Evolutionary conservation across 2,113 vertebrate species (phyloP).

Genomic region (Planiliza haematocheilus): DNA sequence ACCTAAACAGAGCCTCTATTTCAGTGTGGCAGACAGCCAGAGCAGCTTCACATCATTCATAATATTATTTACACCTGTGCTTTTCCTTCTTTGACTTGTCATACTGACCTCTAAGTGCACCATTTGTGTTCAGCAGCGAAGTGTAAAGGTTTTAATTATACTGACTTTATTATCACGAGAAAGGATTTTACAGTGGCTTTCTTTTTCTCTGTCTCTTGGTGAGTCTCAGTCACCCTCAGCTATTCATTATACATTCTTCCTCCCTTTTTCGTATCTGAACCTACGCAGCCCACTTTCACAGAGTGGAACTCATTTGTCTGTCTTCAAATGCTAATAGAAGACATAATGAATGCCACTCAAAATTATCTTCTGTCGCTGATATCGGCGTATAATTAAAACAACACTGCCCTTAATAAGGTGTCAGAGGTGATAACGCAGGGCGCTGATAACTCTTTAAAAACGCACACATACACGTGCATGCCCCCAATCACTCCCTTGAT

Average conservation of each 20-base stretch:
- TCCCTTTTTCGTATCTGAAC: slow-evolving; percentile 31
- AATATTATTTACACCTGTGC: neutral
- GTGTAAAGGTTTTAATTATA: neutral
- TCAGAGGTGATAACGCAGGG: slow-evolving; percentile 65
- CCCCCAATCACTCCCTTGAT: slow-evolving; percentile 46
- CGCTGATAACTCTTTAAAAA: slow-evolving; percentile 62
- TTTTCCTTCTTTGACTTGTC: neutral
- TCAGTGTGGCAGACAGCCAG: neutral
- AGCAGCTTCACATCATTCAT: neutral
- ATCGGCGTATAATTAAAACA: slow-evolving; percentile 74
- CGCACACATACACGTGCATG: slow-evolving; percentile 37
- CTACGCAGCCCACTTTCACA: slow-evolving; percentile 38
- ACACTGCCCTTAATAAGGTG: slow-evolving; percentile 69
- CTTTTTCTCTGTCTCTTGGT: neutral
- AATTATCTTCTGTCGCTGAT: slow-evolving; percentile 59
- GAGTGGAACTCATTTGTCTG: slow-evolving; percentile 67
- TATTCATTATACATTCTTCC: slow-evolving; percentile 37
- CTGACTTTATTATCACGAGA: slow-evolving; percentile 3
- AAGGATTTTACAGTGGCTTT: slow-evolving; percentile 13
- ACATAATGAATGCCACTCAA: slow-evolving; percentile 72
- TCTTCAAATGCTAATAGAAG: slow-evolving; percentile 64
- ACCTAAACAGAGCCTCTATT: neutral
- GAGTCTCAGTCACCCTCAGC: slow-evolving; percentile 10
- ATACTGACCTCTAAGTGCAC: neutral
- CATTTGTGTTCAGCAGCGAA: neutral